phyloP scores from a whole-genome alignment of 2,888 invertebrate genomes.

The Adelphocoris suturalis region DNA sequence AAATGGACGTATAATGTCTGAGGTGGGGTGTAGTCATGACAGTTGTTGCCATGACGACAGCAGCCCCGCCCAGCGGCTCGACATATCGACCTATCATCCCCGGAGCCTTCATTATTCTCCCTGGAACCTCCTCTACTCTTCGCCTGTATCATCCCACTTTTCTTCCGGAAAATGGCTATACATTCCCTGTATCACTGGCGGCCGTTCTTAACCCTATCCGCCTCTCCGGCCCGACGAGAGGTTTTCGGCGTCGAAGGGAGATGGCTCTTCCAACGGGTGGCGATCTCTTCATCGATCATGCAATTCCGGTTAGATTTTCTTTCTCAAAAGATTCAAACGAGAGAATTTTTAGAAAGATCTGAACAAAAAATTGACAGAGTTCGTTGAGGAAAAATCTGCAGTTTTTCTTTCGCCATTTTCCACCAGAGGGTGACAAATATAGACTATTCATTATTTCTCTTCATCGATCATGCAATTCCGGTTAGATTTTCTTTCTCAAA shows the following conservation, averaged over 20 bases:
- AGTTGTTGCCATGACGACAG: slow-evolving; percentile 70
- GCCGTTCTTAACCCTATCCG: slow-evolving; percentile 56
- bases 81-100: slow-evolving; percentile 66
- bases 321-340: too few species aligned
- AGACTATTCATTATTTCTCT: too few species aligned
- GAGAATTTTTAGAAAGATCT: too few species aligned
- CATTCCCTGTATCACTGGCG: slow-evolving; percentile 63
- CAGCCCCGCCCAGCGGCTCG: slow-evolving; percentile 67
- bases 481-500: not conserved
- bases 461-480: not conserved
- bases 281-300: slow-evolving; percentile 20
- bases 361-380: too few species aligned
- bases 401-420: too few species aligned
- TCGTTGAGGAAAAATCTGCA: too few species aligned
- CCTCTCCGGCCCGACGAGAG: slow-evolving; percentile 6
- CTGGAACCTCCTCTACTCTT: not conserved
- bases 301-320: not conserved
- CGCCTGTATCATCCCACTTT: slow-evolving; percentile 32
- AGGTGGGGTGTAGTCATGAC: slow-evolving; percentile 69
- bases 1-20: slow-evolving; percentile 69
- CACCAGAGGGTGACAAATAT: too few species aligned
- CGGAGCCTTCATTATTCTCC: slow-evolving; percentile 63
- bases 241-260: slow-evolving; percentile 9
- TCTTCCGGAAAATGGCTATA: slow-evolving; percentile 69
- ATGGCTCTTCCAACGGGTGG: not conserved